Evolutionary conservation across 2,113 vertebrate genomes (phyloP), one percentile per base, ranked within the genome.

Genomic region (Tetrax tetrax): DNA sequence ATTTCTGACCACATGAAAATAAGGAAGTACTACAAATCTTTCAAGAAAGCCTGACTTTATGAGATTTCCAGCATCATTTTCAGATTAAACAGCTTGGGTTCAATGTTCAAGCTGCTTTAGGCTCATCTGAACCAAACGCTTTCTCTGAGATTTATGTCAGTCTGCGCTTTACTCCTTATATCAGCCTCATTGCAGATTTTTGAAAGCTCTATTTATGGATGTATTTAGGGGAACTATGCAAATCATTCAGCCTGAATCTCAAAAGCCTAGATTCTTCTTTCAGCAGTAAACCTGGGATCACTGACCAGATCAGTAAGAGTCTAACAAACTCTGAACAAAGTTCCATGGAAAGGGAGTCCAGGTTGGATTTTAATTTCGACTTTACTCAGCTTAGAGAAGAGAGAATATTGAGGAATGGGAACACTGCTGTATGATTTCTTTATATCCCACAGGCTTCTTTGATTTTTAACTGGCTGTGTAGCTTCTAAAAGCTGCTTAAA

Each of bases 1-100:
- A 93, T 70, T 95, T 89, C 61, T 96, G 77, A 68, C 92, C 90
- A 79, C 80, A 84, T 65, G 61, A 95, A 93, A 96, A 96, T 76
- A 90, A 82, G 61, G 63, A 90, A 82, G 48, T 15, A 45, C 69
- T 94, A 89, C 83, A 92, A 61, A 95, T 96, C 90, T 92, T 87
- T 93, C 89, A 91, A 82, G 83, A 81, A 84, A 93, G 33, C 33
- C 31, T 50, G 48, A 82, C 65, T 94, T 84, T 82, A 87, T 85
- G 86, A 91, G 60, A 54, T 93, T 95, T 93, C 83, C 86, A 95
- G 38, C 43, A 66, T 75, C 68, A 78, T 56, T 95, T 93, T 92
- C 88, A 89, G 90, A 93, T 96, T 92, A 90, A 95, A 84, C 38
- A 92, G 92, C 61, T 95, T 82, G 93, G 65, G 53, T 83, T 93